A percentile compares a stretch with the other conserved stretches of the same genome.
Evolutionary conservation across 2,113 vertebrate genomes (phyloP).

Genomic region (Oceanites oceanicus): DNA sequence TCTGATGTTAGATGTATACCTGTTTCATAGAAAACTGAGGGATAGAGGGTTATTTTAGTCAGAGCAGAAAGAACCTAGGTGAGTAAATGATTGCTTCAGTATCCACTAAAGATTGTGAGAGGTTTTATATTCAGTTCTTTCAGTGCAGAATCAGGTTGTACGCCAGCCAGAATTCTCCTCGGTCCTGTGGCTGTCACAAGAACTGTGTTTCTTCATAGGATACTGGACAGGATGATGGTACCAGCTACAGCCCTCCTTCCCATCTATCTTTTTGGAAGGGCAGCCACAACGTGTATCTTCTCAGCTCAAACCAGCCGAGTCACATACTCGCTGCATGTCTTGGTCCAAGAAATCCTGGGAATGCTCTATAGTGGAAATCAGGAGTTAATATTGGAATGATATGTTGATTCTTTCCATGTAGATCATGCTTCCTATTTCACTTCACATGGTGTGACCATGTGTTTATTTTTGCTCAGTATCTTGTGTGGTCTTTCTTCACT

Average conservation of each 20-base stretch:
- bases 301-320: background rate
- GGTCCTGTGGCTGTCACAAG: background rate
- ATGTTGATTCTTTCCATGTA: background rate
- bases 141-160: background rate
- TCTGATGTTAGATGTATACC: background rate
- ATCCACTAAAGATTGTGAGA: background rate
- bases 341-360: background rate
- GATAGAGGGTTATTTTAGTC: background rate
- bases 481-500: background rate
- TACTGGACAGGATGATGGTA: fast-evolving
- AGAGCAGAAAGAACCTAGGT: background rate
- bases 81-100: background rate
- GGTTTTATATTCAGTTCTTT: background rate
- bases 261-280: background rate
- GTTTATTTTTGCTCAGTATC: background rate
- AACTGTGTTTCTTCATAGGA: background rate
- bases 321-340: background rate
- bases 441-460: background rate
- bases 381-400: background rate
- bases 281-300: background rate
- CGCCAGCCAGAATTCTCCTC: background rate
- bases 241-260: background rate
- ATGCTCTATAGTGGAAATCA: background rate
- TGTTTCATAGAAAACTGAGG: background rate
- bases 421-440: background rate